phyloP scores from a whole-genome alignment of 2,888 invertebrate species.

The Pterostichus madidus region DNA sequence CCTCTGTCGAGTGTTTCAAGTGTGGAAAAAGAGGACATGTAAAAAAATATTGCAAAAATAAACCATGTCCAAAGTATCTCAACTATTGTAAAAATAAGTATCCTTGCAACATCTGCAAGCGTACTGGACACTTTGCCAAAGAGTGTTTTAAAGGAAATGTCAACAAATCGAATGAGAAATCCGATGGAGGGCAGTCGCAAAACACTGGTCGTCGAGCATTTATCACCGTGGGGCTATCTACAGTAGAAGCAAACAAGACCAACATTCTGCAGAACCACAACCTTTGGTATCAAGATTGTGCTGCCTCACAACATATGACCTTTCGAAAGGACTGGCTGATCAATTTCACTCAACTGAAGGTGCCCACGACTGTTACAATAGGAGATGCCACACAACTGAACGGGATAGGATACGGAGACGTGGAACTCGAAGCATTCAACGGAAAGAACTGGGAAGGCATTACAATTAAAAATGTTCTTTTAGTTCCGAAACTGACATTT shows the following conservation, averaged over 20 bases:
- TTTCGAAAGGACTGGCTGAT: slow-evolving; percentile 69
- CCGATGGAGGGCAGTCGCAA: not conserved
- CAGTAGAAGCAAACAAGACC: not conserved
- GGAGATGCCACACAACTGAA: slow-evolving; percentile 69
- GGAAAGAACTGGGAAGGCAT: slow-evolving; percentile 69
- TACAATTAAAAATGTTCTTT: slow-evolving; percentile 67
- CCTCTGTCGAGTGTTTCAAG: slow-evolving; percentile 42
- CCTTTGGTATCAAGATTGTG: not conserved
- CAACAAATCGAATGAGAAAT: not conserved
- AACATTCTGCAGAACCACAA: no score
- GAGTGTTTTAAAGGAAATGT: not conserved
- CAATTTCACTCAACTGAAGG: slow-evolving; percentile 65
- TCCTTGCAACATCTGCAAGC: slow-evolving; percentile 36
- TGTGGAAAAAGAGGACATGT: slow-evolving; percentile 46
- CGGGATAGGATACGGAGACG: slow-evolving; percentile 70
- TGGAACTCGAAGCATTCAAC: slow-evolving; percentile 70
- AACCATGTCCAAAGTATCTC: slow-evolving; percentile 48
- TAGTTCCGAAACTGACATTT: slow-evolving; percentile 68
- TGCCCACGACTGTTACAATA: slow-evolving; percentile 59
- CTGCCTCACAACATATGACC: slow-evolving; percentile 68
- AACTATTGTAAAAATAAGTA: slow-evolving; percentile 49
- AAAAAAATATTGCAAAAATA: slow-evolving; percentile 47
- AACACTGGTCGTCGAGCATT: not conserved
- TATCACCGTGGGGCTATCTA: not conserved
- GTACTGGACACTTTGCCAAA: slow-evolving; percentile 50